Percentiles rank a stretch among this genome's conserved stretches.
Conservation (phyloP, 1,140 invertebrate genomes). For the Drosophila aff. region DNA sequence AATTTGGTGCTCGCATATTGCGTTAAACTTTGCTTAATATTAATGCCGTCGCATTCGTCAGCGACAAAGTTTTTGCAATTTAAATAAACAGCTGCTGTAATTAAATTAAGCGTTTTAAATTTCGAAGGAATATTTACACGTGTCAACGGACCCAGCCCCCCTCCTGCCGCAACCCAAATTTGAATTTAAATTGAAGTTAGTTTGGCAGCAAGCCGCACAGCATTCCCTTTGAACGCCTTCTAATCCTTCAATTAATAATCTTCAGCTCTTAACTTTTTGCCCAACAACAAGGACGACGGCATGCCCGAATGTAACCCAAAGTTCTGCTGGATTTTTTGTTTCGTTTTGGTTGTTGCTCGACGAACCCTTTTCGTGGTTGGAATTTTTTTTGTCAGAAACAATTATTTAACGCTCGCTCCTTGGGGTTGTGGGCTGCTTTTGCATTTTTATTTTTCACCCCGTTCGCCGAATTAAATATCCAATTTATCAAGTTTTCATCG, state of each 20-base stretch:
- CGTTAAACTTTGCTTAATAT: constrained; percentile 54
- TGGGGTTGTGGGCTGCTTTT: background rate
- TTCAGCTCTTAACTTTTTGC: constrained; percentile 62
- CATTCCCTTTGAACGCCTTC: constrained; percentile 66
- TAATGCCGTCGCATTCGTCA: constrained; percentile 74
- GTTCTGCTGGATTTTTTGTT: constrained; percentile 22
- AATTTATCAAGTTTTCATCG: constrained; percentile 67
- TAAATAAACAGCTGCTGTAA: constrained; percentile 77
- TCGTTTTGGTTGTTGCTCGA: constrained; percentile 5
- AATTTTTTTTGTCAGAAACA: constrained; percentile 60
- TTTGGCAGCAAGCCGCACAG: constrained; percentile 49
- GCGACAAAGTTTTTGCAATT: constrained; percentile 66
- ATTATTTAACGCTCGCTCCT: constrained; percentile 68
- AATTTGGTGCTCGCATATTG: constrained; percentile 29
- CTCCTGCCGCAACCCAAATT: constrained; percentile 46
- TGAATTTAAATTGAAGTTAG: constrained; percentile 82
- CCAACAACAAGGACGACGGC: constrained; percentile 22
- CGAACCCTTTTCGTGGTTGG: constrained; percentile 76
- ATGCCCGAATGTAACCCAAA: constrained; percentile 62
- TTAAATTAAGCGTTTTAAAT: constrained; percentile 81
- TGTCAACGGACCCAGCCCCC: constrained; percentile 16
- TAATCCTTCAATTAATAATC: constrained; percentile 84
- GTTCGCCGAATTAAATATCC: constrained; percentile 59
- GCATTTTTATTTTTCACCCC: constrained; percentile 33
- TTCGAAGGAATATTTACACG: constrained; percentile 71